Evolutionary conservation across 2,113 vertebrate species (phyloP).

Genomic region (Puntigrus tetrazona): DNA sequence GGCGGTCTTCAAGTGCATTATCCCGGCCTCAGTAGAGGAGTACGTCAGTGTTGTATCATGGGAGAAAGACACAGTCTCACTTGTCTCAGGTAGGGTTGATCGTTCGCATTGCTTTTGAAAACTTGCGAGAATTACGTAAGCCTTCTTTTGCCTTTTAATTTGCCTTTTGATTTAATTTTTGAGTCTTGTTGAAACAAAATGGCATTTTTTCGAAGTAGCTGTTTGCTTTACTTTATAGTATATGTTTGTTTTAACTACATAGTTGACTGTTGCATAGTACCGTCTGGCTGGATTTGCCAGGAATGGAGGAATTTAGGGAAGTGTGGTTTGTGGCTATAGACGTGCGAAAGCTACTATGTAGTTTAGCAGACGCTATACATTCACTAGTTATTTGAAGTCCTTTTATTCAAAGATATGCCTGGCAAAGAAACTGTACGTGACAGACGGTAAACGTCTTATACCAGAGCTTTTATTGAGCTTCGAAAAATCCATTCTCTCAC

Average conservation of each 20-base stretch:
- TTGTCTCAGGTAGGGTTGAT: conserved; percentile 90
- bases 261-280: not conserved
- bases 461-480: conserved; percentile 29
- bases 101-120: not conserved
- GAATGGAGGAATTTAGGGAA: not conserved
- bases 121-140: not conserved
- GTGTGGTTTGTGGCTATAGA: not conserved
- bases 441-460: conserved; percentile 11
- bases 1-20: conserved; percentile 99
- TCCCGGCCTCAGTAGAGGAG: conserved; percentile 97
- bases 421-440: too few species aligned
- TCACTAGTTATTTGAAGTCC: not conserved
- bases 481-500: conserved; percentile 42
- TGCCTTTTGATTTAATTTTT: too few species aligned
- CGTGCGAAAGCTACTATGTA: not conserved
- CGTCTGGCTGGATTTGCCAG: not conserved
- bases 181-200: conserved; percentile 51
- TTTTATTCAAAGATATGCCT: not conserved
- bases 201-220: conserved; percentile 59
- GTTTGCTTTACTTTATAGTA: conserved; percentile 55
- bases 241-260: conserved; percentile 32
- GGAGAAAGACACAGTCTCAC: conserved; percentile 99
- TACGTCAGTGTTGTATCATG: conserved; percentile 97
- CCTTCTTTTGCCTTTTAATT: not conserved
- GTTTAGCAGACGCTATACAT: not conserved